phyloP scores from a whole-genome alignment of 2,888 invertebrate species.

The Leucoma salicis region DNA sequence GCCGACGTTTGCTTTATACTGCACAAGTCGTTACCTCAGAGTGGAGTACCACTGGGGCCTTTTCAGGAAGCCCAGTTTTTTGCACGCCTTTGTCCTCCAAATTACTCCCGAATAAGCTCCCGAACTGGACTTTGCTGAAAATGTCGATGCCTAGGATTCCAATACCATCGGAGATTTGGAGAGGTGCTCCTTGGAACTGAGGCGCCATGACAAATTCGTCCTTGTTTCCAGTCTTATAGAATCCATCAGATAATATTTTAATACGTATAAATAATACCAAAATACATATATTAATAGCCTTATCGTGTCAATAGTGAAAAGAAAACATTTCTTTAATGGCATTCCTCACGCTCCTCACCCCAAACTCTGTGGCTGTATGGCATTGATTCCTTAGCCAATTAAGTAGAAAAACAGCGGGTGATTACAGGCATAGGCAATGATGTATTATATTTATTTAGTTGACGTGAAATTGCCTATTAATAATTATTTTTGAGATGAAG shows the following conservation, averaged over 20 bases:
- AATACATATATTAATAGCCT: conserved; percentile 28
- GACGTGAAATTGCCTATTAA: background rate
- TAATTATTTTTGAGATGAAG: background rate
- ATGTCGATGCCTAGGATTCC: no score
- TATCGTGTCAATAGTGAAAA: conserved; percentile 15
- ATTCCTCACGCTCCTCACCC: conserved; percentile 37
- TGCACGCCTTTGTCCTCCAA: no score
- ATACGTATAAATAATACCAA: conserved; percentile 11
- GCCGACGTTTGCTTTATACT: no score
- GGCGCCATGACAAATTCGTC: no score
- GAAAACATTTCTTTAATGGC: conserved; percentile 33
- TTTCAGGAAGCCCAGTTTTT: no score
- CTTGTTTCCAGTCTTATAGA: no score
- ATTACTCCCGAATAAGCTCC: no score
- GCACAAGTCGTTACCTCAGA: no score
- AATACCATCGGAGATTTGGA: no score
- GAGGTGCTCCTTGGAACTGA: no score
- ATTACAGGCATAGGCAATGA: conserved; percentile 58
- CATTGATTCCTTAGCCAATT: conserved; percentile 74
- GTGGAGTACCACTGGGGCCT: no score
- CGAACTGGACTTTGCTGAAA: no score
- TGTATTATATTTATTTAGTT: conserved; percentile 60
- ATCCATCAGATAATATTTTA: conserved; percentile 1
- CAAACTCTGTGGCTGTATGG: conserved; percentile 4
- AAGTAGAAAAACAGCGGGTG: conserved; percentile 71